phyloP scores from a whole-genome alignment of 2,888 invertebrate species.

The Urechis unicinctus region DNA sequence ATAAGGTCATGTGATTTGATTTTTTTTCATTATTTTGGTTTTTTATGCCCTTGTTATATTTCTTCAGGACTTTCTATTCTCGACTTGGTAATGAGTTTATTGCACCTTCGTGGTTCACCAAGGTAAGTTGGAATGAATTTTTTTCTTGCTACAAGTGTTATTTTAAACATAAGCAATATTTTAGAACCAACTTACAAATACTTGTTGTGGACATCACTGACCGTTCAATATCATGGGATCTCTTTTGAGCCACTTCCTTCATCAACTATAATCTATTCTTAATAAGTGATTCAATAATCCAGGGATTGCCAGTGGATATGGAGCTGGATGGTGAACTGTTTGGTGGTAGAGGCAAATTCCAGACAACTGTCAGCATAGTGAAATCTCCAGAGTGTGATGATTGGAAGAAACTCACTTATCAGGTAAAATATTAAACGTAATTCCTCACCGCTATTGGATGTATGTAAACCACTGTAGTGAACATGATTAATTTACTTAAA shows the following conservation, averaged over 20 bases:
- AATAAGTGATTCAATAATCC: constrained; percentile 2
- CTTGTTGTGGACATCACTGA: too few species aligned
- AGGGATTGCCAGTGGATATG: constrained; percentile 39
- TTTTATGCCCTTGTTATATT: too few species aligned
- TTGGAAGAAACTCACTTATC: constrained; percentile 38
- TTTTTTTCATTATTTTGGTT: too few species aligned
- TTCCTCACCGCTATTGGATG: neutral
- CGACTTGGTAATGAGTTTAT: constrained; percentile 44
- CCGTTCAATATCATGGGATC: too few species aligned
- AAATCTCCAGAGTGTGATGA: constrained; percentile 34
- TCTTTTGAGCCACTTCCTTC: too few species aligned
- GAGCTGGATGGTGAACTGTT: constrained; percentile 43
- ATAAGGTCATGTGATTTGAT: neutral
- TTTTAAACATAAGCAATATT: too few species aligned
- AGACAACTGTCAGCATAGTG: constrained; percentile 42
- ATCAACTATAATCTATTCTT: too few species aligned
- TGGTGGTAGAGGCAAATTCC: constrained; percentile 42
- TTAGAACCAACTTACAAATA: too few species aligned
- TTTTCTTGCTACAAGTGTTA: neutral
- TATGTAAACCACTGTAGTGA: neutral
- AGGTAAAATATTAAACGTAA: constrained; percentile 25
- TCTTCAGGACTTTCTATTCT: constrained; percentile 38
- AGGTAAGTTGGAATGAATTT: constrained; percentile 4
- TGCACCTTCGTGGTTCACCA: constrained; percentile 40
- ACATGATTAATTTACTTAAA: neutral